Percentiles rank a stretch among this genome's conserved stretches.
Evolutionary conservation across 2,888 invertebrate genomes (phyloP).

Genomic region (Cephus runcator): DNA sequence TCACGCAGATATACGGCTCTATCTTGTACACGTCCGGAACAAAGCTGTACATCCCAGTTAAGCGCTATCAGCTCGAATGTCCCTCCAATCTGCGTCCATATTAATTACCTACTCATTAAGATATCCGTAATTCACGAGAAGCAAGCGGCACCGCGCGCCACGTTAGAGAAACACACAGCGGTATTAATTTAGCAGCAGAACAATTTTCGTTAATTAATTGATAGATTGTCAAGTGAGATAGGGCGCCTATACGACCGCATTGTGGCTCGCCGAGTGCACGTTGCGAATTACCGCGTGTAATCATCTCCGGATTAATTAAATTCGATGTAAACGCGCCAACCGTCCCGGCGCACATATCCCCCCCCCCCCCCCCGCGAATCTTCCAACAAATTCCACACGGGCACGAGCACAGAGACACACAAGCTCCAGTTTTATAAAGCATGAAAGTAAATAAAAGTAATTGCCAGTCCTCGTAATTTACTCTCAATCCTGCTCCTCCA

Average conservation of each 20-base stretch:
- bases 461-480: too few species aligned
- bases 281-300: conserved; percentile 49
- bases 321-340: conserved; percentile 44
- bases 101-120: conserved; percentile 65
- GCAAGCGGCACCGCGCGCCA: conserved; percentile 1
- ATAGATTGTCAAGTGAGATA: conserved; percentile 59
- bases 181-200: conserved; percentile 54
- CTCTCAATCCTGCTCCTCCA: too few species aligned
- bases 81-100: conserved; percentile 61
- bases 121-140: conserved; percentile 60
- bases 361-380: too few species aligned
- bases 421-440: too few species aligned
- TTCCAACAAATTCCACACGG: too few species aligned
- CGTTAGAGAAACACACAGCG: conserved; percentile 32
- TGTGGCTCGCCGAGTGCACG: conserved; percentile 21
- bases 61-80: conserved; percentile 55
- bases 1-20: too few species aligned
- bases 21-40: conserved; percentile 34
- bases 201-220: conserved; percentile 64
- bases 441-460: too few species aligned
- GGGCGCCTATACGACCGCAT: conserved; percentile 17
- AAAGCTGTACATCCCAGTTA: conserved; percentile 60
- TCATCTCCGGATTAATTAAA: conserved; percentile 56
- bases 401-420: too few species aligned
- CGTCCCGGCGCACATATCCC: not conserved